Evolutionary conservation across 2,113 vertebrate genomes (phyloP), one percentile per base, ranked within the genome.

Genomic region (cattle (Bos taurus)): DNA sequence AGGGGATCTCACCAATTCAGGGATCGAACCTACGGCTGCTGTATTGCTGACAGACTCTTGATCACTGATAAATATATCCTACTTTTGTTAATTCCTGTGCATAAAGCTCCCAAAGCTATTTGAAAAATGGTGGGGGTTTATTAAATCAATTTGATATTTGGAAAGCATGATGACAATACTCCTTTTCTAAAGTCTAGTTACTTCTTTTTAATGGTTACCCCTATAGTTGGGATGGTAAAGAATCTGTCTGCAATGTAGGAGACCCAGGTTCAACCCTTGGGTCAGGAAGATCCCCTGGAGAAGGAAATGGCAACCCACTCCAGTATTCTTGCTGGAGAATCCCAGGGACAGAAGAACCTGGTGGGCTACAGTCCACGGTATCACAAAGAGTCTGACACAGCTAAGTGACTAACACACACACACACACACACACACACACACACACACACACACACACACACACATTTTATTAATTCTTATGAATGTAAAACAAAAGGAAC

Each of bases 131-230:
- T 80, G 7, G 19, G 19, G 6, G 12, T 62, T 74, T 77, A 77
- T 88, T 85, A 26, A 78, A 25, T 77, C 77, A 89, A 16, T 40
- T 52, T n/a, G 57, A 5, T 30, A 28, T 91, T 96, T 48, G 88
- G 36, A 74, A 91, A 93, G 11, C 21, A 26, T 40, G 36, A 23
- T 17, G 33, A 11, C 40, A 64, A n/a, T 23, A 88, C 2, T 40
- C 13, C 13, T 78, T 90, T n/a, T 86, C 10, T 96, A 80, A 92
- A 97, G 62, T 59, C 15, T 46, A 86, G 46, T 88, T 46, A 10
- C 5, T 50, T 91, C 8, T 52, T 8, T 90, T 82, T 86, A 67
- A 50, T 43, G 48, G 16, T n/a, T 78, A 40, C 21, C 36, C 19
- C 10, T 12, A 40, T 40, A 40, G 67, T 74, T 74, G 19, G 40